Evolutionary conservation across 2,888 invertebrate genomes (phyloP).

Genomic region (Dastarcus helophoroides): DNA sequence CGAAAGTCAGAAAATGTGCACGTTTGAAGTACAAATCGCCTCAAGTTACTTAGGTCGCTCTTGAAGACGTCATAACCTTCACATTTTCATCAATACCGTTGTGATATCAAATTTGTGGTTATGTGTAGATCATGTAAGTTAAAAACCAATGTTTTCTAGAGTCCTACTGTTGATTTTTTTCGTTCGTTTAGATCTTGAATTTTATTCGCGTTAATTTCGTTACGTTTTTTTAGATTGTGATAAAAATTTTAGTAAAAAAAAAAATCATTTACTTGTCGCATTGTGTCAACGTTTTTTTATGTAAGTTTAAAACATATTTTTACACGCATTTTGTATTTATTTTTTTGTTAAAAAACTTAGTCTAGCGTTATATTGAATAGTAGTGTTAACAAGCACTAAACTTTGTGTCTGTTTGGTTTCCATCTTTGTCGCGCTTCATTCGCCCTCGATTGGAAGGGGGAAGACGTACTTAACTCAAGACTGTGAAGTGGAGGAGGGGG

Average conservation of each 20-base stretch:
- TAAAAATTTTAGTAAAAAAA: constrained; percentile 13
- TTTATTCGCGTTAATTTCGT: constrained; percentile 12
- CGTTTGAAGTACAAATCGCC: constrained; percentile 20
- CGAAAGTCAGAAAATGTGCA: no score
- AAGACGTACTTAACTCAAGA: no score
- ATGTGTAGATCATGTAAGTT: constrained; percentile 13
- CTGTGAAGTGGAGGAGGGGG: no score
- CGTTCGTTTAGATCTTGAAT: constrained; percentile 9
- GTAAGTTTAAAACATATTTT: constrained; percentile 20
- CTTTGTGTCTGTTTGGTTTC: no score
- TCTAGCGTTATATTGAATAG: constrained; percentile 21
- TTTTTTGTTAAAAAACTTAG: constrained; percentile 21
- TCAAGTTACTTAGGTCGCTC: constrained; percentile 9
- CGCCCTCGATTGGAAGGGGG: no score
- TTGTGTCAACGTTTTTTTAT: background rate
- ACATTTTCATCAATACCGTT: constrained; percentile 14
- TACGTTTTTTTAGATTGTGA: no score
- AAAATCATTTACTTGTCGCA: background rate
- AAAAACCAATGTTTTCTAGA: constrained; percentile 7
- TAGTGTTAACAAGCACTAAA: no score
- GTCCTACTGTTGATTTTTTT: constrained; percentile 3
- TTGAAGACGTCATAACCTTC: constrained; percentile 3
- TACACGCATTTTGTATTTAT: constrained; percentile 27
- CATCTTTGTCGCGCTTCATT: no score
- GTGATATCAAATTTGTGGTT: constrained; percentile 16